Percentiles rank a stretch among this genome's conserved stretches.
These are phyloP conservation scores for Corythucha ciliata DNA, from an alignment of 2,888 invertebrate genomes.

Conservation along the genomic window DNA sequence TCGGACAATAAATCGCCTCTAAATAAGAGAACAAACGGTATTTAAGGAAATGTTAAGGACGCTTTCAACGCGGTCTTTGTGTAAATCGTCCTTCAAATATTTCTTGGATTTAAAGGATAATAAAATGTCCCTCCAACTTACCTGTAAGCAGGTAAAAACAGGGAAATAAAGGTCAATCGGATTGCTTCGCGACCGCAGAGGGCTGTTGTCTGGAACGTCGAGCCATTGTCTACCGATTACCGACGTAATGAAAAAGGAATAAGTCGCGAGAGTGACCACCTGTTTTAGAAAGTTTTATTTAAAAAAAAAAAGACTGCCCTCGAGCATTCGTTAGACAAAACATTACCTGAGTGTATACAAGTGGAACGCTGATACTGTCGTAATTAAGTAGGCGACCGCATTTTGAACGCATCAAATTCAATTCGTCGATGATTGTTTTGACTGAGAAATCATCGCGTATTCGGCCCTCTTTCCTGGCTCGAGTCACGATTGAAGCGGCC, in stretches of 20 bases:
- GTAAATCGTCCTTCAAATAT: no score
- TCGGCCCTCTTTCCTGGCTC: slow-evolving; percentile 80
- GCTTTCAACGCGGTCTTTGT: no score
- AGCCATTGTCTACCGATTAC: slow-evolving; percentile 85
- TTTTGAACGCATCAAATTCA: slow-evolving; percentile 73
- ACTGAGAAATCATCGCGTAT: slow-evolving; percentile 87
- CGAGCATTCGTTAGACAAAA: background rate
- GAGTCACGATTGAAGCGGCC: slow-evolving; percentile 81
- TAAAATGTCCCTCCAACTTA: slow-evolving; percentile 47
- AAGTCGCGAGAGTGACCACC: slow-evolving; percentile 86
- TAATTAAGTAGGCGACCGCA: slow-evolving; percentile 66
- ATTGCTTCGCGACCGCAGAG: slow-evolving; percentile 42
- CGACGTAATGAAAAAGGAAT: slow-evolving; percentile 81
- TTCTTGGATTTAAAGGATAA: no score
- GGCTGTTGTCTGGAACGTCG: slow-evolving; percentile 42
- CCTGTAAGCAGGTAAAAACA: slow-evolving; percentile 78
- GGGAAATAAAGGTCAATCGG: slow-evolving; percentile 79
- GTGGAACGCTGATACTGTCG: slow-evolving; percentile 68
- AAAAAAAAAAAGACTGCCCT: background rate
- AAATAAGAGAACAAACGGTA: no score
- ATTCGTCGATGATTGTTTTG: slow-evolving; percentile 78
- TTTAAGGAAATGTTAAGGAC: no score
- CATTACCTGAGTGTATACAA: slow-evolving; percentile 66
- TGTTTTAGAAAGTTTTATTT: slow-evolving; percentile 37
- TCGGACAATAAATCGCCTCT: no score